phyloP scores from a whole-genome alignment of 2,888 invertebrate genomes.

The Hydropsyche betteni region DNA sequence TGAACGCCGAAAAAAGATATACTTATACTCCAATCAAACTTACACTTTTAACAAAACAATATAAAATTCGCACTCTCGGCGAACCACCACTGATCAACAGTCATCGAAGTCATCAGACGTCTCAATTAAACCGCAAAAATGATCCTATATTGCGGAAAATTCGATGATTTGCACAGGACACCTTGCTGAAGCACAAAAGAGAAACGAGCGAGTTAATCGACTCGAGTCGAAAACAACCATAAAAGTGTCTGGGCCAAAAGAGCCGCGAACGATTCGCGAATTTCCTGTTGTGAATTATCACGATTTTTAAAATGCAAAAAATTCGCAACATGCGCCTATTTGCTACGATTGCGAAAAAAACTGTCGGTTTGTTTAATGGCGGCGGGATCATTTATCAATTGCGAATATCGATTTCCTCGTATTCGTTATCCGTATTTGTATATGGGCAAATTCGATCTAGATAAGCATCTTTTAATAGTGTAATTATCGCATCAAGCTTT shows the following conservation, averaged over 20 bases:
- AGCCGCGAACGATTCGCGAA: constrained; percentile 4
- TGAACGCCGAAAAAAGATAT: too few relatives aligned
- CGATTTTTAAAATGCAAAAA: constrained; percentile 1
- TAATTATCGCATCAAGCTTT: constrained; percentile 6
- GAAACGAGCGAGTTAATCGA: neutral
- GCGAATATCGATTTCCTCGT: constrained; percentile 22
- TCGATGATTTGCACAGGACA: constrained; percentile 12
- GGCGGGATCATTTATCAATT: constrained; percentile 22
- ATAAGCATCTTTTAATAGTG: constrained; percentile 17
- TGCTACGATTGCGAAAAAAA: neutral
- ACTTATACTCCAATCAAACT: too few relatives aligned
- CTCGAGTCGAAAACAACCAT: constrained; percentile 17
- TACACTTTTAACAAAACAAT: too few relatives aligned
- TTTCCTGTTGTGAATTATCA: constrained; percentile 15
- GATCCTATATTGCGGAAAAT: constrained; percentile 10
- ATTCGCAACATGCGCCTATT: neutral
- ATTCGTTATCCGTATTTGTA: neutral
- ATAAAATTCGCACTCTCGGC: neutral
- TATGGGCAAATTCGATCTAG: constrained; percentile 15
- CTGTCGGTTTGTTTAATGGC: constrained; percentile 5
- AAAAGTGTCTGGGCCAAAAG: constrained; percentile 11
- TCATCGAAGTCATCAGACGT: constrained; percentile 5
- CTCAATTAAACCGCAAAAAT: constrained; percentile 20
- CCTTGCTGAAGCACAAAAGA: constrained; percentile 8
- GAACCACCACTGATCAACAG: constrained; percentile 10